Evolutionary conservation across 2,888 invertebrate species (phyloP), one percentile per base, ranked within the genome.

Genomic region (Ashinkailepas kermadecensis): DNA sequence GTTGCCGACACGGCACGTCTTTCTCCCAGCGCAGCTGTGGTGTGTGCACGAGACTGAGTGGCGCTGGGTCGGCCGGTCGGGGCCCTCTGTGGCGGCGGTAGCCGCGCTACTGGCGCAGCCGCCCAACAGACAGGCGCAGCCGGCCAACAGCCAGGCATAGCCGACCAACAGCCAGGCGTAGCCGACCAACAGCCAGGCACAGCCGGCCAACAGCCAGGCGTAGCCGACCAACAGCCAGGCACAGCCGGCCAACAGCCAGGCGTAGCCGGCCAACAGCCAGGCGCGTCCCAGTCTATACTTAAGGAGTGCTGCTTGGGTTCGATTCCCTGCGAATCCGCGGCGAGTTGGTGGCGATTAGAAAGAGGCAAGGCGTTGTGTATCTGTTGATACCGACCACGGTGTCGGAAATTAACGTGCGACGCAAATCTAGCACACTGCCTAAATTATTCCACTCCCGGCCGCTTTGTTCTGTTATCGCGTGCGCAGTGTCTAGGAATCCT

Each of bases 1-100:
- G 39, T 54, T 39, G 54, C 74, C 74, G 54, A 54, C 54, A 25
- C 23, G 74, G 74, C 54, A 74, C n/a, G 74, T 74, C 74, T 74
- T 74, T 74, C 74, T 74, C n/a, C 8, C 74, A 1, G 74, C 15
- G 74, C 74, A 54, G 54, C 74, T 74, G 74, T 23, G 13, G 59
- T 59, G 59, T 59, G 59, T 59, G 54, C 54, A 54, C 74, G 54
- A 6, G 74, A 9, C 65, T 23, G 9, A 18, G 8, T 18, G 62
- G 18, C 62, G 62, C 8, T 23, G 65, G 65, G 9, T 8, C 8
- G 23, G 65, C n/a, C 65, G 8, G 65, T 9, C 23, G n/a, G 23
- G 65, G 65, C 23, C 65, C n/a, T 23, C 65, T n/a, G 65, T 8
- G n/a, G n/a, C 9, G 65, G 21, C 21, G 6, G 65, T 2, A 23